Base-by-base conservation (phyloP, 2,888 invertebrate species). In the Pheosia gnoma region DNA sequence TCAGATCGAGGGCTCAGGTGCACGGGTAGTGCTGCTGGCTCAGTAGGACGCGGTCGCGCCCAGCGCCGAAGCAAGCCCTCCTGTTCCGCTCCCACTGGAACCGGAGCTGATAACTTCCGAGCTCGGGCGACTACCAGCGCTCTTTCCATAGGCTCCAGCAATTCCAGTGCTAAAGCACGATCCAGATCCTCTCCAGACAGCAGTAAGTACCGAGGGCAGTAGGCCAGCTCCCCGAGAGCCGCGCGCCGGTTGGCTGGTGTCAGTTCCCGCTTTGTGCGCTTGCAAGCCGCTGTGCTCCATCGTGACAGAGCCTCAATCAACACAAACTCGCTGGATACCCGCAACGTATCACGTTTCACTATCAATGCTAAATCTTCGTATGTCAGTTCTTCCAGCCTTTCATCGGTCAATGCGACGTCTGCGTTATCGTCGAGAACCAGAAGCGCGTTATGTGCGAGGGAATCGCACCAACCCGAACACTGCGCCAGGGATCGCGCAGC, bases 401-500 rank as follows among this genome's bases (percentile, higher is more conserved):
- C 91, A 66, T 93, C 90, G 13, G 74, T 81, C 1, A 93, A 82
- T 10, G 89, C 92, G 10, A 79, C 87, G 62, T 93, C 91, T 0
- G 93, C 93, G 56, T 87, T 83, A 0, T 90, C 95, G 57, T 93
- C 93, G 47, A 93, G 80, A 1, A 93, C 91, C 36, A 94, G 86
- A 58, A 96, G 91, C 69, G 97, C 96, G 74, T 95, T 95, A 77
- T 95, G 94, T 3, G 96, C 94, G 36, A 97, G 91, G 55, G 94
- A 94, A 67, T 95, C 94, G 70, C 96, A 95, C 83, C 92, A 93
- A 52, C 89, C 88, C 4, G 93, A 90, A 70, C 93, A 93, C 62
- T 90, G 89, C 1, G 86, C 94, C 59, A 94, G 85, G 1, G 86
- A 84, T 10, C 88, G 82, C 1, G 91, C 89, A 0, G 90, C 88